These are phyloP conservation scores for Coelogynopora nodosa DNA, from an alignment of 2,888 invertebrate genomes.

Conservation along the genomic window DNA sequence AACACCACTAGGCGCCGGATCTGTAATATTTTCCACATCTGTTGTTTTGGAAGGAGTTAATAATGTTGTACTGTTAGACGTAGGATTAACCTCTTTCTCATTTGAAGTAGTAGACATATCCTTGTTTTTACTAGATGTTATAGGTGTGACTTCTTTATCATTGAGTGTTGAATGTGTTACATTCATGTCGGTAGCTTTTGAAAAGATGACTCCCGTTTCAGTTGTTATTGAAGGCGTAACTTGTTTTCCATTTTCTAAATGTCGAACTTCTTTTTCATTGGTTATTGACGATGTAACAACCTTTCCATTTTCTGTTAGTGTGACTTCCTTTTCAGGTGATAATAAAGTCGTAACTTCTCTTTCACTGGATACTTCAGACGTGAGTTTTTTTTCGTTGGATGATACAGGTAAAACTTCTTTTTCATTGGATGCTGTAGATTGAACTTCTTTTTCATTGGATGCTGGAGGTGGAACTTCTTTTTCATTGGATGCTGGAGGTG, in stretches of 20 bases:
- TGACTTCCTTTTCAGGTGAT: neutral
- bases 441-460: neutral
- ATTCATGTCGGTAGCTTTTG: neutral
- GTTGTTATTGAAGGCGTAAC: no score
- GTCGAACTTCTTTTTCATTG: neutral
- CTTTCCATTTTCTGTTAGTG: neutral
- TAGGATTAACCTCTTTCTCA: neutral
- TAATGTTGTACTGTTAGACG: neutral
- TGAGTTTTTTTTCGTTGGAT: neutral
- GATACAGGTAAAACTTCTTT: neutral
- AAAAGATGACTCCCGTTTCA: no score
- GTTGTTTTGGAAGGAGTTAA: no score
- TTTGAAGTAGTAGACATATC: neutral
- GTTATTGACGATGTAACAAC: neutral
- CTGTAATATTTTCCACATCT: no score
- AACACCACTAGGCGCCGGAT: neutral
- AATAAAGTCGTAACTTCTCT: neutral
- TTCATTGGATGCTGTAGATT: neutral
- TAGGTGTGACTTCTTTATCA: no score
- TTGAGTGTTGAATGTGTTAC: neutral
- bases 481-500: neutral
- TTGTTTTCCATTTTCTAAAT: no score
- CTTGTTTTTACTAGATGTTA: neutral
- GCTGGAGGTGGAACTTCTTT: neutral
- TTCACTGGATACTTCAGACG: neutral